phyloP scores from a whole-genome alignment of 2,888 invertebrate genomes.

The Chesias legatella region DNA sequence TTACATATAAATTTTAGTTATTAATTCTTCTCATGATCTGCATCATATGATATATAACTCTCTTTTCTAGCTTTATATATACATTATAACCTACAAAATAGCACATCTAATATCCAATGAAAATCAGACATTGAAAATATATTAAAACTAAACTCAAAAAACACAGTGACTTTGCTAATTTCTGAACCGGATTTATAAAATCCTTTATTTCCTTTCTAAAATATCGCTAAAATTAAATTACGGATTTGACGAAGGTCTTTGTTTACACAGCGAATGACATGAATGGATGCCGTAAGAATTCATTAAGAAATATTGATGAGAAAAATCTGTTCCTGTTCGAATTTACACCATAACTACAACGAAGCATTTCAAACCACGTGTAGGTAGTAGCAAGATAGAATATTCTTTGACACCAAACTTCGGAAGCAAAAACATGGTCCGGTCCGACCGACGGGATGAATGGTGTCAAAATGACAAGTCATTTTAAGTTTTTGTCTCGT shows the following conservation, averaged over 20 bases:
- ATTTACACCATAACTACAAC: conserved; percentile 9
- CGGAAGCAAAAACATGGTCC: conserved; percentile 44
- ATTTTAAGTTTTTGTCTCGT: conserved; percentile 64
- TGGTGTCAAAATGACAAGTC: conserved; percentile 77
- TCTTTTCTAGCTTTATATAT: too few species aligned
- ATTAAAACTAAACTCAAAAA: conserved; percentile 15
- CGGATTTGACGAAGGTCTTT: conserved; percentile 62
- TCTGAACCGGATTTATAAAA: conserved; percentile 29
- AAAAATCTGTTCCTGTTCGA: conserved; percentile 42
- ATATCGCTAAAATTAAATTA: conserved; percentile 44
- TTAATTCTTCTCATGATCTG: too few species aligned
- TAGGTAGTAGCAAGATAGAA: conserved; percentile 22
- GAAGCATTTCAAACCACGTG: conserved; percentile 32
- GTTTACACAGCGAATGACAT: conserved; percentile 73
- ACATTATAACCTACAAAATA: too few species aligned
- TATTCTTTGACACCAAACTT: conserved; percentile 9
- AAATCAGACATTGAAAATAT: not conserved
- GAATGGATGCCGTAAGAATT: conserved; percentile 70
- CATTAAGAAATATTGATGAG: conserved; percentile 68
- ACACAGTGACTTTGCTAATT: conserved; percentile 28
- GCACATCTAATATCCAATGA: too few species aligned
- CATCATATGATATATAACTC: too few species aligned
- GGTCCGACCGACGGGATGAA: conserved; percentile 67
- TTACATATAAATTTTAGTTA: too few species aligned
- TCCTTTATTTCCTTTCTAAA: conserved; percentile 40